Base-by-base conservation (phyloP, 1,140 invertebrate species). In the Liolophura sinensis region DNA sequence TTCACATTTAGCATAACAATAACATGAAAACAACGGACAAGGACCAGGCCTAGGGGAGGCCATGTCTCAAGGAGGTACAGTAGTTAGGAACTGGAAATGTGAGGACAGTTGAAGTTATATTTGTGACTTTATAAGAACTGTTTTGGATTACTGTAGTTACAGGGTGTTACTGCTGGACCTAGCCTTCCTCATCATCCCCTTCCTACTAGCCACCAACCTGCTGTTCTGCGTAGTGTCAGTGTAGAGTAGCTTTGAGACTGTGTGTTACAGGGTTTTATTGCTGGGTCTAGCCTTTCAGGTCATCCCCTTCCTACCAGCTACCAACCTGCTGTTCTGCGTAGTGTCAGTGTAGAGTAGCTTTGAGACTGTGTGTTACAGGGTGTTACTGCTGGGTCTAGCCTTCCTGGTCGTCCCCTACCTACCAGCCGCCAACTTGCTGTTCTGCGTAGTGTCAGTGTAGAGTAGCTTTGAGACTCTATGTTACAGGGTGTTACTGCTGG, bases 171-270 rank as follows among this genome's bases (percentile, higher is more conserved):
- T 74, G 0, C 65, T 82, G 69, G 78, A 77, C 88, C 84, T 96
- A 67, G 91, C 92, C 48, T 88, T 97, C 77, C 87, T 95, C 75
- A 89, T 95, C 40, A 86, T 98, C 50, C 93, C 96, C 62, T 98
- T 97, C 84, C 84, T 99, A 54, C 96, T 96, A n/a, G 95, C 96
- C 0, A 95, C 93, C 50, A 99, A 99, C 87, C 86, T 98, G 12
- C 95, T 98, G 84, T 96, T 98, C 79, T 94, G 95, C 0, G 96
- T 98, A 63, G 96, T 96, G 4, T 99, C 98, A 85, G 95, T 98
- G 31, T n/a, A n/a, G n/a, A n/a, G n/a, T n/a, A n/a, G n/a, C n/a
- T n/a, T n/a, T n/a, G n/a, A n/a, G n/a, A n/a, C n/a, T n/a, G n/a
- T n/a, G n/a, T n/a, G n/a, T 72, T 76, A 18, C 72, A 83, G 82